Percentiles rank a stretch among this genome's conserved stretches.
Conservation (phyloP, 2,797 vertebrate genomes). For the Lophotriccus pileatus region DNA sequence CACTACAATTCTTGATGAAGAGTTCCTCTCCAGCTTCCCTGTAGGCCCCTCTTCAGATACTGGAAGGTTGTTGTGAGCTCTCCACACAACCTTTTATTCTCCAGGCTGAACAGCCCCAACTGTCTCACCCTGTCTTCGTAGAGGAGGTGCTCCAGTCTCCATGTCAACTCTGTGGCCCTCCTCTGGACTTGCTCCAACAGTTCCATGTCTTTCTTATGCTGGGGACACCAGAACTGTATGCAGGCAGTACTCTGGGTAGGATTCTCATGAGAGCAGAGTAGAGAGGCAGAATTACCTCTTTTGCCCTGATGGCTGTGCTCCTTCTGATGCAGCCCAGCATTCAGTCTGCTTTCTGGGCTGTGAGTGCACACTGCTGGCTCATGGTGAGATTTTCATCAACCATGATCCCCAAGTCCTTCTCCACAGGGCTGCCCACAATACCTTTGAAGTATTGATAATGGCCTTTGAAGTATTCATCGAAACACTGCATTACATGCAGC, state of each 20-base stretch:
- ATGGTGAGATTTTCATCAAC: not conserved
- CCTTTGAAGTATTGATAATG: not conserved
- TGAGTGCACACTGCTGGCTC: fast-evolving
- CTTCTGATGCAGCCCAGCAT: not conserved
- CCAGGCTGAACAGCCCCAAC: not conserved
- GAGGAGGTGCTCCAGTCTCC: no score
- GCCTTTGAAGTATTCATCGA: not conserved
- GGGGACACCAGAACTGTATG: not conserved
- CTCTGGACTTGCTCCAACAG: not conserved
- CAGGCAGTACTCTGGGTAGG: not conserved
- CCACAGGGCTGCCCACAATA: not conserved
- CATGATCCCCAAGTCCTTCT: not conserved
- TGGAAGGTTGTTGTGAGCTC: not conserved
- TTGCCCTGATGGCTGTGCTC: not conserved
- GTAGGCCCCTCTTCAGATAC: not conserved
- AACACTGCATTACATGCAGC: not conserved
- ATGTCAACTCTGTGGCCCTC: not conserved
- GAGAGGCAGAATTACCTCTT: not conserved
- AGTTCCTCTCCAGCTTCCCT: not conserved
- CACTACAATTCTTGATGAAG: not conserved
- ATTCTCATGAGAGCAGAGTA: not conserved
- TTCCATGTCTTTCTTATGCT: no score
- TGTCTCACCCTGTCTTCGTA: not conserved
- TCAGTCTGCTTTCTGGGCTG: not conserved
- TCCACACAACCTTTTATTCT: not conserved